Conservation (phyloP, 1,140 invertebrate genomes). For the Pseudomyrmex concolor region DNA sequence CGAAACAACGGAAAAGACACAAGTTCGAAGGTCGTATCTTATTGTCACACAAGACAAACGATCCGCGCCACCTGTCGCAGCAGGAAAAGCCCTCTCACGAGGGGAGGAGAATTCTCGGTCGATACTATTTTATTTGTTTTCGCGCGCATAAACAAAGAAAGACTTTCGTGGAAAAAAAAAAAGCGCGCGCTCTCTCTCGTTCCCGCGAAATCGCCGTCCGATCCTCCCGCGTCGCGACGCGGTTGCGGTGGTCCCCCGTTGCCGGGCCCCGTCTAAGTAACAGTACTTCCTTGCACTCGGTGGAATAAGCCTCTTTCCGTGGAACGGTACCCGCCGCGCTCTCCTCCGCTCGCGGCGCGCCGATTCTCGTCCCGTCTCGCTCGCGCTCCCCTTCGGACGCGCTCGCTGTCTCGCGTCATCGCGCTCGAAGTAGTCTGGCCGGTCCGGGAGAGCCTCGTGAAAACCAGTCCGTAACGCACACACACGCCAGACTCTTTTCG, state of each 20-base stretch:
- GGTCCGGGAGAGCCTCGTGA: constrained; percentile 72
- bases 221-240: constrained; percentile 50
- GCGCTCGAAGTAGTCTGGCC: constrained; percentile 75
- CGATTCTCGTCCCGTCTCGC: constrained; percentile 24
- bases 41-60: not conserved
- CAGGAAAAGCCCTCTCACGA: not conserved
- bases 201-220: constrained; percentile 34
- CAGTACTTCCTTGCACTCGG: constrained; percentile 76
- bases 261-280: constrained; percentile 75
- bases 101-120: not conserved
- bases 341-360: constrained; percentile 32
- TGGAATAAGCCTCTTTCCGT: constrained; percentile 74
- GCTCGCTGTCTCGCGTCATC: constrained; percentile 54
- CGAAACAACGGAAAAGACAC: not conserved
- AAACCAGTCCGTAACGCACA: constrained; percentile 73
- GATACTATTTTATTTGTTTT: not conserved
- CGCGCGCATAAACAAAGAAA: not conserved
- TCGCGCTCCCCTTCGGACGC: constrained; percentile 19
- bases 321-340: constrained; percentile 76
- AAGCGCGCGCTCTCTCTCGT: not conserved
- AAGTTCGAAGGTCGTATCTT: not conserved
- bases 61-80: constrained; percentile 10
- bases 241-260: constrained; percentile 51
- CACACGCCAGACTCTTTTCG: constrained; percentile 52
- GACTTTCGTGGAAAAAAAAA: not conserved